phyloP scores from a whole-genome alignment of 1,140 invertebrate genomes.

The Bacillus rossius region DNA sequence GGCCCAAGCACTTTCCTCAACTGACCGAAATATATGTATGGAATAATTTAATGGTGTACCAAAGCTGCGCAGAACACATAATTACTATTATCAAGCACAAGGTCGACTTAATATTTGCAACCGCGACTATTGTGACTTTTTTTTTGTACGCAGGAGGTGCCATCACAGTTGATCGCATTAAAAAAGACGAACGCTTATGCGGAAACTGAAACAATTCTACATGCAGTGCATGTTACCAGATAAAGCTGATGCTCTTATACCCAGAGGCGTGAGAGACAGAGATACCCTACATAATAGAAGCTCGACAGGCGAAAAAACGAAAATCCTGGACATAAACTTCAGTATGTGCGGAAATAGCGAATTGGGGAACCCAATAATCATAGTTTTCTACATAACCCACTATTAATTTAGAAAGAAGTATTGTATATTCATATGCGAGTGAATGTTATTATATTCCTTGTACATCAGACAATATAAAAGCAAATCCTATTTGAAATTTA shows the following conservation, averaged over 20 bases:
- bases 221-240: neutral
- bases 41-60: neutral
- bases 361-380: too few relatives aligned
- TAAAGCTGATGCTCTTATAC: neutral
- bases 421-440: too few relatives aligned
- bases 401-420: too few relatives aligned
- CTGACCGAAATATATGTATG: neutral
- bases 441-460: too few relatives aligned
- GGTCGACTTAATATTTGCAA: neutral
- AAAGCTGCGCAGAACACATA: neutral
- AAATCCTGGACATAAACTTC: too few relatives aligned
- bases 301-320: too few relatives aligned
- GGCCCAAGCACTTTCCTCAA: neutral
- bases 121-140: neutral
- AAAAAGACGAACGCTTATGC: conserved; percentile 1
- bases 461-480: too few relatives aligned
- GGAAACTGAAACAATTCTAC: conserved; percentile 8
- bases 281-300: neutral
- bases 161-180: too few relatives aligned
- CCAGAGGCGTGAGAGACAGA: neutral
- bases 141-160: neutral
- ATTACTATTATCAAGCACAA: neutral
- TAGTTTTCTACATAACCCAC: too few relatives aligned
- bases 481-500: too few relatives aligned
- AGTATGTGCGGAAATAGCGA: too few relatives aligned